A percentile compares a stretch with the other conserved stretches of the same genome.
phyloP scores from a whole-genome alignment of 2,888 invertebrate species.

The Latrodectus hesperus region DNA sequence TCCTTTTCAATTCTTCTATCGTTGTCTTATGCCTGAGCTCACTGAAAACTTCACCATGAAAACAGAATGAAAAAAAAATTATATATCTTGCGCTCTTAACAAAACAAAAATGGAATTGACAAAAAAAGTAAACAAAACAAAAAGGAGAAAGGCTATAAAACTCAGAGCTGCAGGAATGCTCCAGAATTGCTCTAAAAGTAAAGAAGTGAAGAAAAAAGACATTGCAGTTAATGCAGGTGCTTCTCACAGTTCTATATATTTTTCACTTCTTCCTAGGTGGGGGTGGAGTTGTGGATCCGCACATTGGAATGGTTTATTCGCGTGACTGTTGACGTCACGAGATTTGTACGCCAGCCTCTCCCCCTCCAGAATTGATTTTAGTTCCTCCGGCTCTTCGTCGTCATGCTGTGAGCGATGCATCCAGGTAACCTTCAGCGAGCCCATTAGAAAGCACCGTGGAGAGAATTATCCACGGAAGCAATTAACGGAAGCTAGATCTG shows the following conservation, averaged over 20 bases:
- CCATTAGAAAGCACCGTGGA: conserved; percentile 46
- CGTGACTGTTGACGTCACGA: conserved; percentile 65
- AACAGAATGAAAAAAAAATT: background rate
- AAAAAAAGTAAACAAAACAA: background rate
- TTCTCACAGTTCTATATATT: conserved; percentile 54
- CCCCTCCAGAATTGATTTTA: conserved; percentile 58
- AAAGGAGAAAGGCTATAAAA: background rate
- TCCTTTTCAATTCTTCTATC: background rate
- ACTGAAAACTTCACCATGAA: background rate
- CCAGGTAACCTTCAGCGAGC: conserved; percentile 25
- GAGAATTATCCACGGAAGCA: conserved; percentile 59
- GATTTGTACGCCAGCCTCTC: conserved; percentile 11
- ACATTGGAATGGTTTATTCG: conserved; percentile 56
- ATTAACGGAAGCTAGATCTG: conserved; percentile 40
- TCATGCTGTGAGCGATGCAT: conserved; percentile 53
- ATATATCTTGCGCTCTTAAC: background rate
- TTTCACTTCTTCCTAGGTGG: conserved; percentile 29
- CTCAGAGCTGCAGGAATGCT: background rate
- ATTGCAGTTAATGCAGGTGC: conserved; percentile 59
- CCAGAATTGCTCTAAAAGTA: background rate
- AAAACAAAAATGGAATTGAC: background rate
- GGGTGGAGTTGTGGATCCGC: conserved; percentile 6
- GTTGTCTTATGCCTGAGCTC: background rate
- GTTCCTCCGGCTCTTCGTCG: conserved; percentile 13
- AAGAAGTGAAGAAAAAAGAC: conserved; percentile 23